Evolutionary conservation across 2,113 vertebrate genomes (phyloP).

Genomic region (Poeciliopsis turrubarensis): DNA sequence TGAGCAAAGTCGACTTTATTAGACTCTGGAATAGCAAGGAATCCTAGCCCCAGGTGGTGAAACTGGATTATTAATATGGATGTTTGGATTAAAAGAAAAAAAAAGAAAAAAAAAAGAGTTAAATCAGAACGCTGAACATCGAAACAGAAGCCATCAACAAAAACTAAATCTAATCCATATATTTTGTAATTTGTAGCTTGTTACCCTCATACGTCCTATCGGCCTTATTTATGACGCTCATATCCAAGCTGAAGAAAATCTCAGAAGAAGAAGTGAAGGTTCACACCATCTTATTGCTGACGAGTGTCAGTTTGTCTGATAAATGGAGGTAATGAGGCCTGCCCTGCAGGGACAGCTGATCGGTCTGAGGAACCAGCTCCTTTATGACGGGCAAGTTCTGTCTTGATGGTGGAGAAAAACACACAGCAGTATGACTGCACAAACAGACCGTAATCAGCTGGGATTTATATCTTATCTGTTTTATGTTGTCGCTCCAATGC

Average conservation of each 20-base stretch:
- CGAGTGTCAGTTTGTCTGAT: conserved; percentile 26
- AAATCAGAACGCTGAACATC: neutral
- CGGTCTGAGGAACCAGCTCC: conserved; percentile 43
- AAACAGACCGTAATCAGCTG: neutral
- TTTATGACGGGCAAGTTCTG: conserved; percentile 48
- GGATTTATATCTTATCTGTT: neutral
- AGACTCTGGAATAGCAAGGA: neutral
- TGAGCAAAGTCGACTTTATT: conserved; percentile 18
- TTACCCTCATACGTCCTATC: neutral
- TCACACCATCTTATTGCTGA: conserved; percentile 21
- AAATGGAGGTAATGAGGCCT: conserved; percentile 33
- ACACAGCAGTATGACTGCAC: conserved; percentile 23
- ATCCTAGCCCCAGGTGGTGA: conserved; percentile 7
- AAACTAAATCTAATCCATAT: neutral
- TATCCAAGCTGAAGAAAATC: neutral
- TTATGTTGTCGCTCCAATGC: neutral
- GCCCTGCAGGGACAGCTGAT: conserved; percentile 33
- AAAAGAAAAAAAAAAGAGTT: too few species aligned
- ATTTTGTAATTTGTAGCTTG: neutral
- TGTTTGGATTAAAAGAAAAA: neutral
- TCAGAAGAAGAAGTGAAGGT: conserved; percentile 29
- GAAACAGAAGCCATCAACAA: neutral
- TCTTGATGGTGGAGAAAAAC: conserved; percentile 40
- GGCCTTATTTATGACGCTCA: neutral
- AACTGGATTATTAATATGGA: neutral